A percentile compares a stretch with the other conserved stretches of the same genome.
Evolutionary conservation across 1,140 invertebrate genomes (phyloP).

Genomic region (Papilio polytes): DNA sequence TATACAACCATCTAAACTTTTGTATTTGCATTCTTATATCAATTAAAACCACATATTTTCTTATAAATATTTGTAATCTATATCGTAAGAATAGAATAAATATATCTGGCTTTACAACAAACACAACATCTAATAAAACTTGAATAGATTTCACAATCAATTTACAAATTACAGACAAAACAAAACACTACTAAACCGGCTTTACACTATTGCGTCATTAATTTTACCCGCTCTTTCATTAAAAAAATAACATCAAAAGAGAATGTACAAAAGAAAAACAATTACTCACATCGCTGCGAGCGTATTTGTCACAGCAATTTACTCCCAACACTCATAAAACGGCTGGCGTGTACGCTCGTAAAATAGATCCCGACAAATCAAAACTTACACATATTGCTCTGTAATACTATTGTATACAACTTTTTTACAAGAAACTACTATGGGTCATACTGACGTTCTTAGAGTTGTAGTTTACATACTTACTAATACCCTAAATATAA

Average conservation of each 20-base stretch:
- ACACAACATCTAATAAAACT: too few relatives aligned
- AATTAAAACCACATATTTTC: too few relatives aligned
- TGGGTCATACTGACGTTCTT: not conserved
- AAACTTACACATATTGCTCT: constrained; percentile 9
- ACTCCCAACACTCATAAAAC: constrained; percentile 3
- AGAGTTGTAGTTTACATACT: not conserved
- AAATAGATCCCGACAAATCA: constrained; percentile 22
- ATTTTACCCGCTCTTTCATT: not conserved
- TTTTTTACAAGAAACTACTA: not conserved
- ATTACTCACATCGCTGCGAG: constrained; percentile 8
- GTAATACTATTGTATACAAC: not conserved
- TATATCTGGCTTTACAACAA: too few relatives aligned
- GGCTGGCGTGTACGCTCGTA: not conserved
- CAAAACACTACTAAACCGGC: too few relatives aligned
- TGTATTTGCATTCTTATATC: too few relatives aligned
- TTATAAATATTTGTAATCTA: too few relatives aligned
- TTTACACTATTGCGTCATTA: not conserved
- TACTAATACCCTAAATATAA: not conserved
- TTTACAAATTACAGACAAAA: too few relatives aligned
- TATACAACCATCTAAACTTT: too few relatives aligned
- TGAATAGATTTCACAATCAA: too few relatives aligned
- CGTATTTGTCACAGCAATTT: constrained; percentile 25
- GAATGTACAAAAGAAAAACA: not conserved
- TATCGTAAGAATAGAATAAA: too few relatives aligned
- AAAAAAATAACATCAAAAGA: not conserved